Conservation (phyloP, 2,888 invertebrate genomes). For the Tiliacea aurago region DNA sequence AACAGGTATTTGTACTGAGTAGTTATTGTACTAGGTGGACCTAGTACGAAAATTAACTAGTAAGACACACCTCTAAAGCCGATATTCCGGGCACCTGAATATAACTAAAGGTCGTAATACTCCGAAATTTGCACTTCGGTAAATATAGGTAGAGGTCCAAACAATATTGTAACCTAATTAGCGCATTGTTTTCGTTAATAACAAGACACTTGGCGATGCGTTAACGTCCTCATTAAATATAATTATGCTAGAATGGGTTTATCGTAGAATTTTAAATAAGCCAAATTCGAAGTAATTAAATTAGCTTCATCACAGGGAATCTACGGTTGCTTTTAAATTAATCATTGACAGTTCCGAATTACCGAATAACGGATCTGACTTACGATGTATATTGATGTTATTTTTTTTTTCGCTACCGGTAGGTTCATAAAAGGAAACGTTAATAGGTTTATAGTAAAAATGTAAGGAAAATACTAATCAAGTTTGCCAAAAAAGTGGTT, state of each 20-base stretch:
- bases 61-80: no score
- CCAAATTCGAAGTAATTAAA: conserved; percentile 25
- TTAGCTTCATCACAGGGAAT: conserved; percentile 11
- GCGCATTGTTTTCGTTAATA: conserved; percentile 39
- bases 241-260: conserved; percentile 32
- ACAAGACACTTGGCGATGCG: conserved; percentile 46
- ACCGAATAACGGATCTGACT: conserved; percentile 29
- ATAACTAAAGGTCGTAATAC: background rate
- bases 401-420: conserved; percentile 9
- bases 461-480: conserved; percentile 25
- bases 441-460: conserved; percentile 23
- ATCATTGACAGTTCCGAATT: conserved; percentile 30
- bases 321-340: conserved; percentile 6
- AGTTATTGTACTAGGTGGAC: no score
- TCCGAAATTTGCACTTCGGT: conserved; percentile 19
- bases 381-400: background rate
- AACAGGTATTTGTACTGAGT: no score
- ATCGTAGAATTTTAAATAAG: conserved; percentile 42
- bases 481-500: conserved; percentile 12
- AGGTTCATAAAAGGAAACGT: conserved; percentile 8
- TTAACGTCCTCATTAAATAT: conserved; percentile 52
- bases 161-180: conserved; percentile 43
- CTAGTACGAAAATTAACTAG: no score
- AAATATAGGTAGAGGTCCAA: conserved; percentile 30
- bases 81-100: background rate